Percentiles rank a stretch among this genome's conserved stretches.
Conservation (phyloP, 2,113 vertebrate species). For the Varanus komodoensis region DNA sequence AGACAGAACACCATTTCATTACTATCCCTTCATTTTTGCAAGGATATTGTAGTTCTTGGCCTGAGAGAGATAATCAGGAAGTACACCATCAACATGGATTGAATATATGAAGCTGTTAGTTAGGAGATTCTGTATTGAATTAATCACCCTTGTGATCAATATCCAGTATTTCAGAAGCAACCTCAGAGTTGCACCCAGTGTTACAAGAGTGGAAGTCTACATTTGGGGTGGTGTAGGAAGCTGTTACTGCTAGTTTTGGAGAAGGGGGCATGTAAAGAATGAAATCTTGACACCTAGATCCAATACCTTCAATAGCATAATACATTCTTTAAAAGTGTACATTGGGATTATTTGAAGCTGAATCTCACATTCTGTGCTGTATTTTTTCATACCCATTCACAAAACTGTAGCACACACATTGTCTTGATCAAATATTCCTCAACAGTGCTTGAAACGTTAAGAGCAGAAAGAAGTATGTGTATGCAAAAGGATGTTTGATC, state of each 20-base stretch:
- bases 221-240: too few relatives aligned
- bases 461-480: constrained; percentile 10
- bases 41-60: not conserved
- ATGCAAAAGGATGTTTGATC: constrained; percentile 18
- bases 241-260: too few relatives aligned
- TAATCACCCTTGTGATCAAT: not conserved
- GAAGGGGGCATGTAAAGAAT: too few relatives aligned
- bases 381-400: not conserved
- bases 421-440: not conserved
- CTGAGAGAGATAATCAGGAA: too few relatives aligned
- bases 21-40: not conserved
- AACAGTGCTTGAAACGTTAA: not conserved
- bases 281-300: too few relatives aligned
- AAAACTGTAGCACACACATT: not conserved
- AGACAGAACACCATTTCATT: not conserved
- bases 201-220: not conserved
- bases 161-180: not conserved
- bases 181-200: not conserved
- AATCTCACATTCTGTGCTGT: not conserved
- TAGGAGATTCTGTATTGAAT: not conserved
- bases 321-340: not conserved
- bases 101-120: not conserved
- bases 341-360: not conserved
- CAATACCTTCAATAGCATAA: too few relatives aligned
- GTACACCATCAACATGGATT: not conserved